Conservation (phyloP, 2,113 vertebrate genomes). For the Bettongia penicillata region DNA sequence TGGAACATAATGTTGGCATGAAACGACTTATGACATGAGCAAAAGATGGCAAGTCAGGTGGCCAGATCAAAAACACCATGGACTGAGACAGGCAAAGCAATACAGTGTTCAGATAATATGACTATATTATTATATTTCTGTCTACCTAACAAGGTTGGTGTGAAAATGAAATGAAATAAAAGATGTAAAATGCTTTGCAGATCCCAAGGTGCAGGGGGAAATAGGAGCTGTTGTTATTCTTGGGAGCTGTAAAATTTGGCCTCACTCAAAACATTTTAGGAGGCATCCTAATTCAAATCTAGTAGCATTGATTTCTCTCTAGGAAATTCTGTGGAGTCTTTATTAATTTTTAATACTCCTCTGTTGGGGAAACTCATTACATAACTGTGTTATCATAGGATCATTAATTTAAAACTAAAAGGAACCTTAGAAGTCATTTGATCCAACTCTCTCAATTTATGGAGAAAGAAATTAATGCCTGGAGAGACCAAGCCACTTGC, state of each 20-base stretch:
- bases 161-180: neutral
- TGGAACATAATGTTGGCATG: neutral
- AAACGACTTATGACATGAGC: neutral
- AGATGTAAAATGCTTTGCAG: neutral
- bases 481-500: neutral
- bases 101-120: neutral
- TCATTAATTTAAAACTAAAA: neutral
- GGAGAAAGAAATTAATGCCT: neutral
- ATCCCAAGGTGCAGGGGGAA: neutral
- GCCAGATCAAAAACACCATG: neutral
- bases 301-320: slow-evolving; percentile 1
- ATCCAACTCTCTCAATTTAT: no score
- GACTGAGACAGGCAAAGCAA: neutral
- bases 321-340: neutral
- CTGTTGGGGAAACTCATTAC: slow-evolving; percentile 39
- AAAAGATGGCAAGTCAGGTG: neutral
- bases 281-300: slow-evolving; percentile 14
- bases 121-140: neutral
- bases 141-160: neutral
- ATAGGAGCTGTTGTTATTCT: neutral
- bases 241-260: neutral
- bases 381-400: slow-evolving; percentile 27
- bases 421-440: neutral
- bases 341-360: slow-evolving; percentile 37
- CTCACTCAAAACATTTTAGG: neutral